Evolutionary conservation across 2,113 vertebrate species (phyloP).

Genomic region (Ailurus styani): DNA sequence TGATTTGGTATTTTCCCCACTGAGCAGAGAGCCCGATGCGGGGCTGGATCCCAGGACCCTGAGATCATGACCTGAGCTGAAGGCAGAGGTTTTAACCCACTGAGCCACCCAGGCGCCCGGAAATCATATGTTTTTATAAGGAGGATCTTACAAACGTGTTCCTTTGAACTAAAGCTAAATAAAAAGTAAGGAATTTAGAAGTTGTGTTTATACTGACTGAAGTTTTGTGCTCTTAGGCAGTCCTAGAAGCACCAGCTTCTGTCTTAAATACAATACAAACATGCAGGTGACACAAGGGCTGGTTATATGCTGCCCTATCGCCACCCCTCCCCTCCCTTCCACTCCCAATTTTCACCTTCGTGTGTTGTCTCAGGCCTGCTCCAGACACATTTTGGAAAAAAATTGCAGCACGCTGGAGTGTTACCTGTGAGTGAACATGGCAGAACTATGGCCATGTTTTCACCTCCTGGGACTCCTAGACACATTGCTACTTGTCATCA

Average conservation of each 20-base stretch:
- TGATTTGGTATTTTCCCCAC: neutral
- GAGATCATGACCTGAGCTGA: too few relatives aligned
- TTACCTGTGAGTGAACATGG: neutral
- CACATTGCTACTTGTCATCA: neutral
- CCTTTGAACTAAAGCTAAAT: neutral
- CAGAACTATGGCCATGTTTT: neutral
- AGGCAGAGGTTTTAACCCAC: too few relatives aligned
- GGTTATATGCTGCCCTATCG: neutral
- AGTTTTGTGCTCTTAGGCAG: neutral
- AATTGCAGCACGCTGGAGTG: neutral
- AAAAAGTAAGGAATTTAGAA: neutral
- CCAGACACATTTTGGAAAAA: neutral
- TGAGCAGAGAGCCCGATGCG: too few relatives aligned
- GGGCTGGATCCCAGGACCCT: too few relatives aligned
- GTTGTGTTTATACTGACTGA: neutral
- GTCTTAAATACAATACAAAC: neutral
- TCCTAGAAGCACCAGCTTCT: neutral
- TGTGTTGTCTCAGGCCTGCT: neutral
- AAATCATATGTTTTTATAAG: neutral
- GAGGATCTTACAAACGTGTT: neutral
- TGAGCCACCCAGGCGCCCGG: too few relatives aligned
- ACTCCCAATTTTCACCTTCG: neutral
- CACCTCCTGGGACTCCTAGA: neutral
- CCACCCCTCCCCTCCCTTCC: neutral
- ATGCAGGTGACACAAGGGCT: neutral